A percentile compares a stretch with the other conserved stretches of the same genome.
These are phyloP conservation scores for Rallus limicola DNA, from an alignment of 2,113 vertebrate genomes.

Conservation along the genomic window DNA sequence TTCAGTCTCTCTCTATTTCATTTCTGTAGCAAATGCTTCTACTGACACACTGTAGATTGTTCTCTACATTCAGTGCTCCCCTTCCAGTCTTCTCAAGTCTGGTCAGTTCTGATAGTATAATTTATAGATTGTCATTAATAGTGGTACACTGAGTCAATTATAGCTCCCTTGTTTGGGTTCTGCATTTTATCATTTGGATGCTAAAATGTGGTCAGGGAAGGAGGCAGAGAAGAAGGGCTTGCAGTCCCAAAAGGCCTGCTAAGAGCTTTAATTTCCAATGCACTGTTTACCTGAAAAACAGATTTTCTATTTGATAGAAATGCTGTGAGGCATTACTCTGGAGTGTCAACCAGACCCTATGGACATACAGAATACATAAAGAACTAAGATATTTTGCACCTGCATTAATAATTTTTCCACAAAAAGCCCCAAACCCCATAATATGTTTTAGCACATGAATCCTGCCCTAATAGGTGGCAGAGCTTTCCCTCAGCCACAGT, in stretches of 20 bases:
- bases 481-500: neutral
- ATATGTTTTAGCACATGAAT: neutral
- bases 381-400: neutral
- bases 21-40: neutral
- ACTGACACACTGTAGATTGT: neutral
- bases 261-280: neutral
- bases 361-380: neutral
- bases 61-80: neutral
- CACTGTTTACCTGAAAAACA: neutral
- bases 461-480: neutral
- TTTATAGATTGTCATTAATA: neutral
- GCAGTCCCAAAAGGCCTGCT: neutral
- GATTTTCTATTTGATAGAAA: constrained; percentile 7
- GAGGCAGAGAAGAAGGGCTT: neutral
- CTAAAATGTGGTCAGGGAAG: neutral
- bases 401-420: neutral
- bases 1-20: neutral
- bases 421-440: neutral
- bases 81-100: neutral
- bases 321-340: neutral
- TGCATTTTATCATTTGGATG: neutral
- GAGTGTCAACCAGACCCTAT: neutral
- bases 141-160: neutral
- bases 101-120: neutral
- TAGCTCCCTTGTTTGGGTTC: neutral